phyloP scores from a whole-genome alignment of 2,113 vertebrate species.

The Gallinago media region DNA sequence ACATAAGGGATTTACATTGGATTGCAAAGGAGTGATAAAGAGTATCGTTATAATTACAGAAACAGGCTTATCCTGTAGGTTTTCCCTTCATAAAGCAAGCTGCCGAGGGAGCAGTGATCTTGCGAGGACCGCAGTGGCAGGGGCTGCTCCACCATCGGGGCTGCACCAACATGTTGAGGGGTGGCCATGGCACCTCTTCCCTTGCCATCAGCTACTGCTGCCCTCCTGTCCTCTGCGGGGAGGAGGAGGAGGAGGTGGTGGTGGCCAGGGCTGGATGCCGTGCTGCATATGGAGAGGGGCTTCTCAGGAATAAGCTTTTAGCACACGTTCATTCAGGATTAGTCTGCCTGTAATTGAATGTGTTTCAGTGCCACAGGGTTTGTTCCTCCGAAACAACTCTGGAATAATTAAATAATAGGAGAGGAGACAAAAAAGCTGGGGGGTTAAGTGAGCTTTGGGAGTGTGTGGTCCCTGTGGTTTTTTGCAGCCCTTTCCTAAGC shows the following conservation, averaged over 20 bases:
- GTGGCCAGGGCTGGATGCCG: not conserved
- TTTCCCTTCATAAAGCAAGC: not conserved
- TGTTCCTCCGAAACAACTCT: not conserved
- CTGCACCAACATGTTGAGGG: not conserved
- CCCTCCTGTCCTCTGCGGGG: rapidly evolving
- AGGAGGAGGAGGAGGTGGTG: not conserved
- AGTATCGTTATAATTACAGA: not conserved
- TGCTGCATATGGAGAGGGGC: not conserved
- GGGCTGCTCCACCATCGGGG: not conserved
- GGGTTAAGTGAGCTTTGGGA: not conserved
- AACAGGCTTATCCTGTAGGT: not conserved
- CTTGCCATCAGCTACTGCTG: rapidly evolving
- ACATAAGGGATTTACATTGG: not conserved
- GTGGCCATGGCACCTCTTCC: rapidly evolving
- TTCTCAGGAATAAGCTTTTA: not conserved
- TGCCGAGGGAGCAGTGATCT: not conserved
- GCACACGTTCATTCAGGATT: not conserved
- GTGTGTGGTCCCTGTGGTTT: not conserved
- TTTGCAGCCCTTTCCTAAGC: not conserved
- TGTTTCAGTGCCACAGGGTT: not conserved
- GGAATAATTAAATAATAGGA: not conserved
- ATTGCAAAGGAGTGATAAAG: not conserved
- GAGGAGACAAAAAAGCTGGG: not conserved
- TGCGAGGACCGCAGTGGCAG: rapidly evolving
- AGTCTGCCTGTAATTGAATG: not conserved